Percentiles rank a stretch among this genome's conserved stretches.
Conservation (phyloP, 2,797 vertebrate species). For the Miichthys miiuy region DNA sequence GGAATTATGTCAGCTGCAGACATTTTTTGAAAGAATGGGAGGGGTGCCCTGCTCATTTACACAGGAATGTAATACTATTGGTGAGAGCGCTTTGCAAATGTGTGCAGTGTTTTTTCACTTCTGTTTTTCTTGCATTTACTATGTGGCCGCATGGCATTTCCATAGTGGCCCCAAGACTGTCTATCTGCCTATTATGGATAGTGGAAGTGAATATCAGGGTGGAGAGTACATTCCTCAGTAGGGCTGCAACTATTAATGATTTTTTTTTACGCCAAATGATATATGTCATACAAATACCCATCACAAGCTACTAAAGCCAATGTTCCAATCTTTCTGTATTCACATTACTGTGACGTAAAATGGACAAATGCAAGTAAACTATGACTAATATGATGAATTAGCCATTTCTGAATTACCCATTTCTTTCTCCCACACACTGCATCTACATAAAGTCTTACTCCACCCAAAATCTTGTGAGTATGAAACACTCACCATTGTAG, state of each 20-base stretch:
- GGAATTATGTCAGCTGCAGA: conserved; percentile 68
- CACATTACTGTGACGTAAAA: background rate
- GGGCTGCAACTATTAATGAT: conserved; percentile 22
- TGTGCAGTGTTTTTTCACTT: conserved; percentile 46
- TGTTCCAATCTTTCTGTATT: background rate
- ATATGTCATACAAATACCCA: background rate
- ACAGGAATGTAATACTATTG: conserved; percentile 71
- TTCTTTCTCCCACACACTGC: background rate
- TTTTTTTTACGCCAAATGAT: background rate
- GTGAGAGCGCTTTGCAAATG: conserved; percentile 46
- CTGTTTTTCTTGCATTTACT: conserved; percentile 72
- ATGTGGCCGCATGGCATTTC: conserved; percentile 65
- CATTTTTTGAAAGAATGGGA: conserved; percentile 60
- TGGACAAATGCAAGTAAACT: background rate
- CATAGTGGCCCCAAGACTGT: conserved; percentile 52
- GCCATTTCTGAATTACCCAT: background rate
- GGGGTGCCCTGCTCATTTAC: conserved; percentile 62
- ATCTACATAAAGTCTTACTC: background rate
- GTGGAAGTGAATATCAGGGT: conserved; percentile 40
- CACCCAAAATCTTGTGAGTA: background rate
- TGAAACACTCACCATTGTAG: background rate
- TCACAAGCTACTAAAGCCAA: background rate
- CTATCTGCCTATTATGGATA: conserved; percentile 15
- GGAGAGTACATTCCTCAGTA: conserved; percentile 55
- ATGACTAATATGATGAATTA: background rate